Base-by-base conservation (phyloP, 2,797 vertebrate species). In the Hoplostethus atlanticus region DNA sequence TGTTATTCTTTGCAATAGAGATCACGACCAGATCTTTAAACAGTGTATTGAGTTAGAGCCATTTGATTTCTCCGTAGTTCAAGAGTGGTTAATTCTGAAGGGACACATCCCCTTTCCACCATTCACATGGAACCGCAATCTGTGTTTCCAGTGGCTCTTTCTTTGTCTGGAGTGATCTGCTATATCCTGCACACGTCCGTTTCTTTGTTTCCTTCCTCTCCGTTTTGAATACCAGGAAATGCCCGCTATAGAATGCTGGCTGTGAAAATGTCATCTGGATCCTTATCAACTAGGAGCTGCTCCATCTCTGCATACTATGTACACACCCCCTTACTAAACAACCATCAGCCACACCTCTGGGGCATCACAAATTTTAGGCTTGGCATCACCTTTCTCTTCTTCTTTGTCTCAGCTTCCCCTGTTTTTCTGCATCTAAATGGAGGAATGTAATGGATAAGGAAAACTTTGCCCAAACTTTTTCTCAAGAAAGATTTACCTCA, bases 181-280 rank as follows among this genome's bases (percentile, higher is more conserved):
- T 77, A 63, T 86, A 79, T 94, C 89, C 87, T 85, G 84, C 84
- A 61, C 72, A 83, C 86, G 88, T 92, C 90, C 87, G 83, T 46
- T 84, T 68, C 57, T 79, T 83, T 76, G 82, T 85, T 92, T 93
- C 91, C 90, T 93, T 92, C 89, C 86, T 84, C 69, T 77, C 48
- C 77, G 42, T 70, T 92, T 93, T 95, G 90, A 95, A 95, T 95
- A 84, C 84, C 87, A 94, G 94, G 93, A 95, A 95, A 89, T 89
- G 80, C 81, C 84, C 69, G 15, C 83, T 87, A 71, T 87, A 87
- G 81, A 73, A 64, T 48, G 21, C 64, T 79, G 70, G 83, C 81
- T 90, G 88, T 86, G 65, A 86, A 89, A 89, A 88, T 87, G 77
- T 90, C 73, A 85, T 75, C 70, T 84, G 83, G 88, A 87, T 91